Base-by-base conservation (phyloP, 2,888 invertebrate genomes). In the Lacanobia wlatinum region DNA sequence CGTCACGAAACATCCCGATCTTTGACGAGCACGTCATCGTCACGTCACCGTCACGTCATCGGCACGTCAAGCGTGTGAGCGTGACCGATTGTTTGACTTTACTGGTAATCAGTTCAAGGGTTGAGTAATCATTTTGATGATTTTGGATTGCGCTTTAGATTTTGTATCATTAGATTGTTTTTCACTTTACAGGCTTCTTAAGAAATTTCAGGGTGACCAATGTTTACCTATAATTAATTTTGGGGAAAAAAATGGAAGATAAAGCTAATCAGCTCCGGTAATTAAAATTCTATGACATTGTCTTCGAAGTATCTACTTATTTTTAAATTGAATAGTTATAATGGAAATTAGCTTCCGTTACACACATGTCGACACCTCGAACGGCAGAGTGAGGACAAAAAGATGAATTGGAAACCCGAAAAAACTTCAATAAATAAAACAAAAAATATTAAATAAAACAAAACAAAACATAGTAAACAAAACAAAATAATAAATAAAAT, bases 1-100 rank as follows among this genome's bases (percentile, higher is more conserved):
- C 73, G 76, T 84, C 86, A 85, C 86, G 84, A 79, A 59, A 50
- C 48, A 61, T 76, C 83, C 75, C 68, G 80, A 75, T 71, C 69
- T 82, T 70, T 69, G 80, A 70, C 80, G 64, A 50, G 46, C 80
- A 66, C 81, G 72, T 80, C 80, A 72, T 43, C 69, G 38, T 16
- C 63, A 62, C 77, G 60, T 74, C 81, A 71, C 16, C 58, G 61
- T 61, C 73, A 65, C 73, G 73, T 80, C 73, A 76, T 76, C 43
- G 59, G 72, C 46, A 76, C 77, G 70, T 74, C 81, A 79, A 82
- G 69, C 78, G 63, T 73, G 74, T 65, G 75, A 79, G 76, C 76
- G 81, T 81, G 81, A 79, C 83, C 76, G 76, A 81, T 69, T 79
- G 66, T 80, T 75, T 69, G 59, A 69, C 58, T 82, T 58, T 58